Evolutionary conservation across 1,140 invertebrate species (phyloP), one percentile per base, ranked within the genome.

Genomic region (Drosophila equinoxialis): DNA sequence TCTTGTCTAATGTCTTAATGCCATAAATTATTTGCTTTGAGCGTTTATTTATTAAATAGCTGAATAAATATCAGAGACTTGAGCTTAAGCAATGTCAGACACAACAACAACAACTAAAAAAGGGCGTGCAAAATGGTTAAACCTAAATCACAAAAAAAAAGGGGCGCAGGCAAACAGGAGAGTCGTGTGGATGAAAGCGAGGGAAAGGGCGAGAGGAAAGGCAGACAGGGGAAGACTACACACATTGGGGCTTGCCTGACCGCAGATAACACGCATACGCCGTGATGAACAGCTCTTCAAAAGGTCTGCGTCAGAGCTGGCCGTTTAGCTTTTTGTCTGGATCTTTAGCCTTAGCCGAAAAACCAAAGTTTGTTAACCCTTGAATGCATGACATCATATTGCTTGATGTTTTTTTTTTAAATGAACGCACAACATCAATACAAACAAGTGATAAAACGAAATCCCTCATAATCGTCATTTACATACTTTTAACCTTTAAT

Each of bases 181-280:
- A 23, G 45, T 51, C 17, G 17, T 3, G 20, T 23, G 58, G 77
- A 68, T 77, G 51, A 42, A 5, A 10, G 14, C 11, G n/a, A 51
- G 14, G 23, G 14, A 13, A 45, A 17, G 39, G 10, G 8, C 20
- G 6, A 30, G 35, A 6, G 14, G 14, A 1, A 2, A 11, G 30
- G 7, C 20, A 14, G 42, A 45, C 10, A 20, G 26, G 10, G 20
- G 37, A 23, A 11, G 26, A 3, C 2, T 10, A 33, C n/a, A 48
- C 10, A 11, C 8, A 37, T 54, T 51, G 35, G 58, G 23, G 48
- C 57, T 67, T 67, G 74, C 14, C 63, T 58, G 71, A 74, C 70
- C 74, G 54, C 75, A 79, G 69, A 83, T 79, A 83, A 63, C 65
- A 89, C 84, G 84, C 79, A 87, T 86, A 89, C 73, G 84, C 76